These are phyloP conservation scores for Rutilus rutilus DNA, from an alignment of 2,113 vertebrate species.

Conservation along the genomic window DNA sequence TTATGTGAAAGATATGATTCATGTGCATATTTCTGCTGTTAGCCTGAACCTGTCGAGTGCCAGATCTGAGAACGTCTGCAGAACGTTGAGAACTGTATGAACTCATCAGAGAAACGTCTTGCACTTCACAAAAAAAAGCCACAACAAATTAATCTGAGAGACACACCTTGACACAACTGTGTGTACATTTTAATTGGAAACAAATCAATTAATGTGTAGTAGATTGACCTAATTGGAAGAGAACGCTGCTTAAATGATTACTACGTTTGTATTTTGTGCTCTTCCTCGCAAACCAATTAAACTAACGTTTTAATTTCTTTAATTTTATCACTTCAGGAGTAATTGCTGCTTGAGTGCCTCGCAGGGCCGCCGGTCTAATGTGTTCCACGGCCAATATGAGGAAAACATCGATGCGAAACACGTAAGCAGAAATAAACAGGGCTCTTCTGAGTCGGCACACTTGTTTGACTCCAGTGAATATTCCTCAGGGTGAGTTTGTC, in stretches of 20 bases:
- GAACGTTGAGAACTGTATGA: constrained; percentile 54
- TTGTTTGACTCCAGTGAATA: background rate
- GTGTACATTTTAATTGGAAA: constrained; percentile 78
- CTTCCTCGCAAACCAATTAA: constrained; percentile 74
- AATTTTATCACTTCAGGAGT: constrained; percentile 79
- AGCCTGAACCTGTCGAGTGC: no score
- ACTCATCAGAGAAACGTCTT: constrained; percentile 72
- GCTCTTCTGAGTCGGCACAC: background rate
- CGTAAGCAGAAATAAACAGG: constrained; percentile 23
- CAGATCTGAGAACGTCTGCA: constrained; percentile 48
- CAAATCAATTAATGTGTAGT: constrained; percentile 76
- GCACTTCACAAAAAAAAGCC: constrained; percentile 71
- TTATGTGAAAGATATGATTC: background rate
- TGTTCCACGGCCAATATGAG: constrained; percentile 63
- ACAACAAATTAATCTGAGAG: constrained; percentile 75
- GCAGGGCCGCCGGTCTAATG: constrained; percentile 76
- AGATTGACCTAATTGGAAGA: constrained; percentile 80
- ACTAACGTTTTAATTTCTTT: constrained; percentile 79
- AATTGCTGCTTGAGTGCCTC: constrained; percentile 76
- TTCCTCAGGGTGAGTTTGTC: background rate
- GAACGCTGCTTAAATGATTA: constrained; percentile 81
- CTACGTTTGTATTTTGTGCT: constrained; percentile 68
- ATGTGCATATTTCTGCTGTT: background rate
- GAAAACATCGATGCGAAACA: constrained; percentile 57
- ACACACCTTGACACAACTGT: constrained; percentile 68